Percentiles rank a stretch among this genome's conserved stretches.
These are phyloP conservation scores for Camptogramma bilineatum DNA, from an alignment of 2,888 invertebrate species.

Conservation along the genomic window DNA sequence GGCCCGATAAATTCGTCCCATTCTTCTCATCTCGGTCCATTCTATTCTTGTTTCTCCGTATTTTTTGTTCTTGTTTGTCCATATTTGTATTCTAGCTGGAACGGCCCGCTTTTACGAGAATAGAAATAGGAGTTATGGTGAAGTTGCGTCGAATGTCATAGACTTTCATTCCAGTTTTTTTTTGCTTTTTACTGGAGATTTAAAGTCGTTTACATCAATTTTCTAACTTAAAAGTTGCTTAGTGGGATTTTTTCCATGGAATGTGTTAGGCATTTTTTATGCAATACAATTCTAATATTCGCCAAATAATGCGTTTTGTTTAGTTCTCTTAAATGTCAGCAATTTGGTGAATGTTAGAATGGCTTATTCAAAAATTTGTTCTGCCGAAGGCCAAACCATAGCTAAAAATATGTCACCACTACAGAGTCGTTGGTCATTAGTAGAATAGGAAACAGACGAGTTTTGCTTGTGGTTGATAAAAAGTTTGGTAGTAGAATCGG, in stretches of 20 bases:
- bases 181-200: slow-evolving; percentile 6
- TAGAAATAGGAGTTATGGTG: slow-evolving; percentile 36
- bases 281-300: no score
- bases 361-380: no score
- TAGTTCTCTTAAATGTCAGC: no score
- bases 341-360: no score
- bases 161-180: slow-evolving; percentile 30
- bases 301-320: no score
- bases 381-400: no score
- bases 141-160: slow-evolving; percentile 33
- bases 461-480: no score
- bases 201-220: background rate
- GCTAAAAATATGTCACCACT: no score
- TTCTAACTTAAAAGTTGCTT: background rate
- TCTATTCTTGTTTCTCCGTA: slow-evolving; percentile 49
- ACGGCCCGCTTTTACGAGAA: slow-evolving; percentile 38
- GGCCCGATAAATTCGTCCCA: slow-evolving; percentile 59
- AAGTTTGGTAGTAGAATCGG: no score
- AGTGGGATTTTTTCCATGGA: background rate
- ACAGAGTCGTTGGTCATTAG: no score
- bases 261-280: no score
- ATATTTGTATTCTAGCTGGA: slow-evolving; percentile 50
- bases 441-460: no score
- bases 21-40: slow-evolving; percentile 47
- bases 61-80: slow-evolving; percentile 51